Evolutionary conservation across 2,113 vertebrate species (phyloP).

Genomic region (Apteryx mantelli): DNA sequence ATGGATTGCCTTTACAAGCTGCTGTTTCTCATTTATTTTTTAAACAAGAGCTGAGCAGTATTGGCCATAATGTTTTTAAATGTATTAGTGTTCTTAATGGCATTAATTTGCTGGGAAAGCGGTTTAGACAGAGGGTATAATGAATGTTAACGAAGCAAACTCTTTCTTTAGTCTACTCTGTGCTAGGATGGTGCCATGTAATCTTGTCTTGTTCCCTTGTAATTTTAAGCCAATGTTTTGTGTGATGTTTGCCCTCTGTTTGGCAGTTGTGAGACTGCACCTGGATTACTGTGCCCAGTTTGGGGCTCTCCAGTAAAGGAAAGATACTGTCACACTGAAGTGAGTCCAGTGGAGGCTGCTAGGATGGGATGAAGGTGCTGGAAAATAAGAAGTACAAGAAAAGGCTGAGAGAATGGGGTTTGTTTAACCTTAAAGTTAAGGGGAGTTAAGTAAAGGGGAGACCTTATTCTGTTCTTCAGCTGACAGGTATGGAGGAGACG

Average conservation of each 20-base stretch:
- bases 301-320: neutral
- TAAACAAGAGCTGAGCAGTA: neutral
- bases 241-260: neutral
- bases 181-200: too few species aligned
- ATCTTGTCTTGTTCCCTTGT: neutral
- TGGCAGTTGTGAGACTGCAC: neutral
- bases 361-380: neutral
- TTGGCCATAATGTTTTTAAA: neutral
- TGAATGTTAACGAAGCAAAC: neutral
- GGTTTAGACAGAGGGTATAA: neutral
- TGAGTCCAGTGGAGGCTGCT: neutral
- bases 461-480: too few species aligned
- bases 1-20: neutral
- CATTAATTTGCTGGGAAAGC: neutral
- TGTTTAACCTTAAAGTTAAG: neutral
- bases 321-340: neutral
- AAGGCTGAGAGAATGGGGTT: fast-evolving
- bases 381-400: neutral
- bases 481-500: too few species aligned
- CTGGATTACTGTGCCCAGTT: neutral
- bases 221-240: neutral
- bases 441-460: too few species aligned
- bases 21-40: neutral
- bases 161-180: neutral
- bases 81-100: neutral